These are phyloP conservation scores for Panagrolaimus sp. DNA, from an alignment of 1,140 invertebrate genomes.

Conservation along the genomic window DNA sequence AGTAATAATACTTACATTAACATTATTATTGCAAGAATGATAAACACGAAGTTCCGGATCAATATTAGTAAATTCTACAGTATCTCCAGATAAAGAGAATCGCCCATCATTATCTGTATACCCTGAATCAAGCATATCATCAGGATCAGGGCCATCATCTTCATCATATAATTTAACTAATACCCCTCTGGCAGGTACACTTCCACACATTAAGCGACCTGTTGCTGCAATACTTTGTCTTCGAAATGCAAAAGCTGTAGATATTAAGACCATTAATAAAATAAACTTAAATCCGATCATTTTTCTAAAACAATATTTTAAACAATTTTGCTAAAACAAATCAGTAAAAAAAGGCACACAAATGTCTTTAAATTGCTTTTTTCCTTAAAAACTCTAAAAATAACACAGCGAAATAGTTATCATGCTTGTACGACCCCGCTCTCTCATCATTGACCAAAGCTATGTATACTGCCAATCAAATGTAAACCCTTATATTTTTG, in stretches of 20 bases:
- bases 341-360: background rate
- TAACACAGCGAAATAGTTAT: background rate
- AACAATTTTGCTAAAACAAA: background rate
- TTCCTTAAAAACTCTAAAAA: background rate
- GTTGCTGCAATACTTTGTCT: conserved; percentile 45
- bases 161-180: conserved; percentile 53
- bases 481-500: too few species aligned
- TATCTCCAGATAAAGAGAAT: conserved; percentile 46
- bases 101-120: conserved; percentile 44
- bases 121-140: conserved; percentile 46
- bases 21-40: conserved; percentile 47
- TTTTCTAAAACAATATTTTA: background rate
- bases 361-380: background rate
- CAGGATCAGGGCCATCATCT: conserved; percentile 56
- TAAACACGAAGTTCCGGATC: conserved; percentile 56
- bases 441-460: too few species aligned
- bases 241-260: conserved; percentile 40
- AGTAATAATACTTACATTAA: conserved; percentile 20
- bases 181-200: conserved; percentile 41
- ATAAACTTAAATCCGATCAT: background rate
- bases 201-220: conserved; percentile 49
- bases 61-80: conserved; percentile 53
- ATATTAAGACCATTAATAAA: background rate
- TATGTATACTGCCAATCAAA: too few species aligned
- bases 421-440: background rate